Conservation (phyloP, 2,113 vertebrate species). For the Catharus fuscescens region DNA sequence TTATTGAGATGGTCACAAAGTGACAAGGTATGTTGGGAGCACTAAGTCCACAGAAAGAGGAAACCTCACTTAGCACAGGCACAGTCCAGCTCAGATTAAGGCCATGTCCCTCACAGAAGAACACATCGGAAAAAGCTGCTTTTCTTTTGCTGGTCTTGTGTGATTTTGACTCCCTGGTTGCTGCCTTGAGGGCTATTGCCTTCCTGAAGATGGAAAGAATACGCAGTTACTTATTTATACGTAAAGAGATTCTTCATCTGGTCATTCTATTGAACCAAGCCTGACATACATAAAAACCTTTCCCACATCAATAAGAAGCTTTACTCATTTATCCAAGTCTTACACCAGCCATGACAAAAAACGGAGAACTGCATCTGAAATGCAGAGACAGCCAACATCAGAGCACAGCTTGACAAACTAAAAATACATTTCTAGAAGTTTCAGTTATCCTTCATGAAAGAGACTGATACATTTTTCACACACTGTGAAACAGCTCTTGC, state of each 20-base stretch:
- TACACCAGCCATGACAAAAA: accelerated
- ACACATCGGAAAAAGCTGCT: slow-evolving; percentile 94
- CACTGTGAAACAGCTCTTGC: not conserved
- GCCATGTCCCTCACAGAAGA: slow-evolving; percentile 86
- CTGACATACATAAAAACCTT: not conserved
- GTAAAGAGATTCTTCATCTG: not conserved
- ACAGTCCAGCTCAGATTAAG: slow-evolving; percentile 82
- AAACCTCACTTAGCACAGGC: slow-evolving; percentile 69
- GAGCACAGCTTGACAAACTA: not conserved
- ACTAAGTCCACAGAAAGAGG: slow-evolving; percentile 57
- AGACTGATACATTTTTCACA: not conserved
- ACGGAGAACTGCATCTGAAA: not conserved
- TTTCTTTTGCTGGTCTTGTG: slow-evolving; percentile 92
- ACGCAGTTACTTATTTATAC: not conserved
- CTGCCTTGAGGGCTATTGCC: slow-evolving; percentile 90
- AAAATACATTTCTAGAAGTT: not conserved
- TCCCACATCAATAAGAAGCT: accelerated
- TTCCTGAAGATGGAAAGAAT: slow-evolving; percentile 81
- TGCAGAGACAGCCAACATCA: not conserved
- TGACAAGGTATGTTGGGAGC: not conserved
- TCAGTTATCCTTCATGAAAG: not conserved
- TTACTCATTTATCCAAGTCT: not conserved
- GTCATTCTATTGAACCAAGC: not conserved
- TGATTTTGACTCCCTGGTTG: slow-evolving; percentile 92
- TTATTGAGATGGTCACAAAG: slow-evolving; percentile 50